Percentiles rank a stretch among this genome's conserved stretches.
Evolutionary conservation across 2,888 invertebrate genomes (phyloP).

Genomic region (Sturmia bella): DNA sequence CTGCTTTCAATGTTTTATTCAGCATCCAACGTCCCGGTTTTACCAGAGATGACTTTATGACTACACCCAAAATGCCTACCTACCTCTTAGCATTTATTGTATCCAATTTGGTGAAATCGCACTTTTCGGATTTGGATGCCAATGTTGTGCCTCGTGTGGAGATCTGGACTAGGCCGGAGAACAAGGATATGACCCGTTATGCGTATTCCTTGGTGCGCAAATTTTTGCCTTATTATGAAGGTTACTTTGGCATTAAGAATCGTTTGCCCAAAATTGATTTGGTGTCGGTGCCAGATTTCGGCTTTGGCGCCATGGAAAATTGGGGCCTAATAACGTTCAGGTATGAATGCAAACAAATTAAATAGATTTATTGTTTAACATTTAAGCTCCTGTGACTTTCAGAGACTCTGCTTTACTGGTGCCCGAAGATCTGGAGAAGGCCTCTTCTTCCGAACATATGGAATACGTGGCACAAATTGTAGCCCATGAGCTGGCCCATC

Average conservation of each 20-base stretch:
- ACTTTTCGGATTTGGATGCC: slow-evolving; percentile 75
- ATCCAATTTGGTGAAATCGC: slow-evolving; percentile 82
- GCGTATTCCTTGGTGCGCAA: slow-evolving; percentile 84
- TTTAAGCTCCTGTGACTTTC: slow-evolving; percentile 42
- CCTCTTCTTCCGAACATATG: slow-evolving; percentile 83
- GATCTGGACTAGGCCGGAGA: slow-evolving; percentile 80
- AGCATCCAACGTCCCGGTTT: slow-evolving; percentile 82
- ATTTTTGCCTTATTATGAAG: slow-evolving; percentile 85
- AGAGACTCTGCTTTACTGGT: slow-evolving; percentile 85
- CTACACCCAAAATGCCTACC: slow-evolving; percentile 88
- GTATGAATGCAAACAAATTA: slow-evolving; percentile 72
- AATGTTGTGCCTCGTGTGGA: slow-evolving; percentile 78
- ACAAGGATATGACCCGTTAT: slow-evolving; percentile 81
- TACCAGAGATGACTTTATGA: slow-evolving; percentile 85
- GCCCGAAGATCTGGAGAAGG: slow-evolving; percentile 79
- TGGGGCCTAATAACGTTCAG: slow-evolving; percentile 85
- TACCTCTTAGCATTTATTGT: slow-evolving; percentile 87
- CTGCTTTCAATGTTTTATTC: not conserved
- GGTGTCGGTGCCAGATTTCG: slow-evolving; percentile 88
- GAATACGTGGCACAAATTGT: slow-evolving; percentile 86
- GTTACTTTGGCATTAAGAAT: slow-evolving; percentile 86
- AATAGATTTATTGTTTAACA: not conserved
- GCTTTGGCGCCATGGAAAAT: slow-evolving; percentile 88
- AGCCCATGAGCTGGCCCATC: slow-evolving; percentile 91
- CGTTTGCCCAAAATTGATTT: slow-evolving; percentile 87